These are phyloP conservation scores for Odontothrips loti DNA, from an alignment of 2,888 invertebrate genomes.

Conservation along the genomic window DNA sequence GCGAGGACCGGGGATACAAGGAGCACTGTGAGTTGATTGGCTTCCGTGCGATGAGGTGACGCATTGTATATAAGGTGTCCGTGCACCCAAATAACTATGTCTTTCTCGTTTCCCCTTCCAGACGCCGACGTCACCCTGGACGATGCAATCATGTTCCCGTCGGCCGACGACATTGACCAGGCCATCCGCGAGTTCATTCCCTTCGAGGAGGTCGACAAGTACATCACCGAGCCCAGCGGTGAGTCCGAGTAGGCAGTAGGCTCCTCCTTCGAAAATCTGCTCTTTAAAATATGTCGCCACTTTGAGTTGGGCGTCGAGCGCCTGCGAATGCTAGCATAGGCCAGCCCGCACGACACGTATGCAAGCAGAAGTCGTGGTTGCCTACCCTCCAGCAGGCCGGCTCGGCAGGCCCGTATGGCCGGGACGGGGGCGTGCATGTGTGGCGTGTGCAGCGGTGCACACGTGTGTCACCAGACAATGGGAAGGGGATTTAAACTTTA, in stretches of 20 bases:
- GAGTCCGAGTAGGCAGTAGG: not conserved
- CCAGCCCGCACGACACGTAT: no score
- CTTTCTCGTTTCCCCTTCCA: not conserved
- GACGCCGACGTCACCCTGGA: not conserved
- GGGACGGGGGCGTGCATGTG: no score
- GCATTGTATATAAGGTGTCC: no score
- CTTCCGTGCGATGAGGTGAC: not conserved
- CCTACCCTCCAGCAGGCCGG: no score
- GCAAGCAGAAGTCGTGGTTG: no score
- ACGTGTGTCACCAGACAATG: not conserved
- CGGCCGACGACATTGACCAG: constrained; percentile 17
- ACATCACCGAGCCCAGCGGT: not conserved
- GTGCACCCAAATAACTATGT: no score
- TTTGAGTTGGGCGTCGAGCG: no score
- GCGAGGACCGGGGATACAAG: not conserved
- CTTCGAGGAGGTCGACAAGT: constrained; percentile 10
- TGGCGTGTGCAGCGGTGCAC: no score
- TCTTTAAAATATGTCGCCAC: no score
- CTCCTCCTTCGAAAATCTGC: no score
- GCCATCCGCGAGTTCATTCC: constrained; percentile 13
- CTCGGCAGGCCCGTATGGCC: no score
- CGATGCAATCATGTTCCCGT: constrained; percentile 1
- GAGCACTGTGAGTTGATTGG: not conserved
- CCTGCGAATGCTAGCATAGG: no score
- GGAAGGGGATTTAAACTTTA: constrained; percentile 17